These are phyloP conservation scores for Disparrhopalites patrizii DNA, from an alignment of 2,888 invertebrate species.

Conservation along the genomic window DNA sequence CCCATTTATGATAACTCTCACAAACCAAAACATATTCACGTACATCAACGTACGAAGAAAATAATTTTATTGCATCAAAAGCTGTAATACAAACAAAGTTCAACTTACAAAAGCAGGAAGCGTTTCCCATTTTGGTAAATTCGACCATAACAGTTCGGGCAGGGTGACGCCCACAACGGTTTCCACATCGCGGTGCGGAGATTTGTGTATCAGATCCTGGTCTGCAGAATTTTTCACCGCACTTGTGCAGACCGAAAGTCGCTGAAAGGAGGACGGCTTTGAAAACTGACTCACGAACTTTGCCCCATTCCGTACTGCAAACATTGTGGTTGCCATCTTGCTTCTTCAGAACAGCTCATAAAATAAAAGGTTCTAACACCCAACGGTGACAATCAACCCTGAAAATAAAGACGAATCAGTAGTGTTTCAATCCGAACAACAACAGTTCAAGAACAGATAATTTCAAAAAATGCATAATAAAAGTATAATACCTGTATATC, in stretches of 20 bases:
- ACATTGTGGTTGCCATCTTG: background rate
- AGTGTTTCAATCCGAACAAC: too few species aligned
- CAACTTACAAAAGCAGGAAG: slow-evolving; percentile 41
- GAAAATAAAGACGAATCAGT: too few species aligned
- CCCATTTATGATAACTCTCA: background rate
- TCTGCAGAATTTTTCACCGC: background rate
- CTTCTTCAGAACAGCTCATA: too few species aligned
- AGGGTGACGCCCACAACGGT: slow-evolving; percentile 34
- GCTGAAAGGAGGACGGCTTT: background rate
- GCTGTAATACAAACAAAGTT: background rate
- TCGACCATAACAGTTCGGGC: slow-evolving; percentile 41
- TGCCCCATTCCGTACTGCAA: background rate
- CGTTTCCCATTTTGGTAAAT: slow-evolving; percentile 37
- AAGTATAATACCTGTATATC: too few species aligned
- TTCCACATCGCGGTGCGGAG: slow-evolving; percentile 12
- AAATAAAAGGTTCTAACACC: too few species aligned
- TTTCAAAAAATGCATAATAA: too few species aligned
- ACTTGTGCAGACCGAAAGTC: background rate
- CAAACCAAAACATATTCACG: background rate
- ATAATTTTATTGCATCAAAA: background rate
- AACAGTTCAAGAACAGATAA: too few species aligned
- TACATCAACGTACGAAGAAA: background rate
- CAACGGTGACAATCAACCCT: too few species aligned
- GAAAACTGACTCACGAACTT: background rate
- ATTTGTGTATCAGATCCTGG: background rate